These are phyloP conservation scores for Yoshiicerus persimilis DNA, from an alignment of 1,140 invertebrate species.

Conservation along the genomic window DNA sequence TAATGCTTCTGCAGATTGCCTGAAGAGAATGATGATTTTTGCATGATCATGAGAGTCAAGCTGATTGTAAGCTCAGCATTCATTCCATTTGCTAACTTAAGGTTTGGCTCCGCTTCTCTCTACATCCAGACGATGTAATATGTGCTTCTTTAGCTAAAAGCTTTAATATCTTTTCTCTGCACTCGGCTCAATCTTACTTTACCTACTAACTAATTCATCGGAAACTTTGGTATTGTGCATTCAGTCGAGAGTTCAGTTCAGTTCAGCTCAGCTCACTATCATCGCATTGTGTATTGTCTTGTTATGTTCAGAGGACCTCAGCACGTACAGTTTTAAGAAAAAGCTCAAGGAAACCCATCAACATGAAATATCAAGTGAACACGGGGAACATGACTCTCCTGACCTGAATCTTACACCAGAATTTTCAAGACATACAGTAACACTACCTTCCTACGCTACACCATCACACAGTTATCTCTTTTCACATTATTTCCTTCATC, in stretches of 20 bases:
- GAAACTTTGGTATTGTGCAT: conserved; percentile 7
- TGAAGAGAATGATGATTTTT: conserved; percentile 3
- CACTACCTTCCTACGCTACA: not conserved
- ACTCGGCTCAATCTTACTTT: not conserved
- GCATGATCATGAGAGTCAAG: conserved; percentile 10
- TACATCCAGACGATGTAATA: not conserved
- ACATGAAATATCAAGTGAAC: conserved; percentile 21
- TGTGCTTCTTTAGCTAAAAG: not conserved
- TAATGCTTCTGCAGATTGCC: not conserved
- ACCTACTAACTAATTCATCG: not conserved
- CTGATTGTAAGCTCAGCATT: not conserved
- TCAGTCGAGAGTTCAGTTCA: not conserved
- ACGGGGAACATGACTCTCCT: conserved; percentile 27
- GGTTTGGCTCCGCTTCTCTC: not conserved
- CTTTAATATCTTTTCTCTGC: not conserved
- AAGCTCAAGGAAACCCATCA: not conserved
- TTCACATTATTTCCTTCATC: too few species aligned
- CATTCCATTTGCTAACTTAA: not conserved
- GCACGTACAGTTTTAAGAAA: not conserved
- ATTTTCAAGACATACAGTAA: not conserved
- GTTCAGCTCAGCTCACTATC: not conserved
- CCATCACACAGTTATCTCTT: not conserved
- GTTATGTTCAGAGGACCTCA: not conserved
- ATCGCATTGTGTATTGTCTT: not conserved
- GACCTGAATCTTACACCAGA: conserved; percentile 20